A percentile compares a stretch with the other conserved stretches of the same genome.
These are phyloP conservation scores for Crocidura indochinensis DNA, from an alignment of 2,797 vertebrate genomes.

Conservation along the genomic window DNA sequence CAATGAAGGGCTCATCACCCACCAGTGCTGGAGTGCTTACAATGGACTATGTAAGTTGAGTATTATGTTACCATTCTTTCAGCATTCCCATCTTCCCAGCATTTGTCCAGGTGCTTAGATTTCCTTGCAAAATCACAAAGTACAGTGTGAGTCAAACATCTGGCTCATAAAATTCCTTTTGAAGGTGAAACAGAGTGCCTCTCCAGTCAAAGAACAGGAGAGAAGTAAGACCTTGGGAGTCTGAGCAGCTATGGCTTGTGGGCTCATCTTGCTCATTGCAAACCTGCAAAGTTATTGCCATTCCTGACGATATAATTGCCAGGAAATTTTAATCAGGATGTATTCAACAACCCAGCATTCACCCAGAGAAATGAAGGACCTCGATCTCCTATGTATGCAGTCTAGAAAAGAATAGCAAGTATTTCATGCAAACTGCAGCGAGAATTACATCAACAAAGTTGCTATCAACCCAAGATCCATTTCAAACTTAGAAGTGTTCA, in stretches of 20 bases:
- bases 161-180: conserved; percentile 72
- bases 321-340: neutral
- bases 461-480: neutral
- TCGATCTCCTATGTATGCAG: neutral
- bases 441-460: neutral
- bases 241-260: neutral
- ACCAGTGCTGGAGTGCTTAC: neutral
- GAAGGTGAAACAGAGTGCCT: conserved; percentile 53
- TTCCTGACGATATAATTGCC: neutral
- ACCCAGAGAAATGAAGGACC: neutral
- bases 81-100: conserved; percentile 15
- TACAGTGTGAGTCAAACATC: conserved; percentile 59
- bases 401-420: neutral
- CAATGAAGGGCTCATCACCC: conserved; percentile 35
- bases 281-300: neutral
- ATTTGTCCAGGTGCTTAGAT: conserved; percentile 62
- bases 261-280: neutral
- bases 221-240: neutral
- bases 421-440: neutral
- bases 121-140: conserved; percentile 70
- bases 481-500: conserved; percentile 37
- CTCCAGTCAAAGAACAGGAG: conserved; percentile 19
- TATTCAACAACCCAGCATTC: neutral
- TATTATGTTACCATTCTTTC: conserved; percentile 47
- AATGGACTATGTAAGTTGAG: neutral